A percentile compares a stretch with the other conserved stretches of the same genome.
phyloP scores from a whole-genome alignment of 2,797 vertebrate species.

The Adrianichthys oophorus region DNA sequence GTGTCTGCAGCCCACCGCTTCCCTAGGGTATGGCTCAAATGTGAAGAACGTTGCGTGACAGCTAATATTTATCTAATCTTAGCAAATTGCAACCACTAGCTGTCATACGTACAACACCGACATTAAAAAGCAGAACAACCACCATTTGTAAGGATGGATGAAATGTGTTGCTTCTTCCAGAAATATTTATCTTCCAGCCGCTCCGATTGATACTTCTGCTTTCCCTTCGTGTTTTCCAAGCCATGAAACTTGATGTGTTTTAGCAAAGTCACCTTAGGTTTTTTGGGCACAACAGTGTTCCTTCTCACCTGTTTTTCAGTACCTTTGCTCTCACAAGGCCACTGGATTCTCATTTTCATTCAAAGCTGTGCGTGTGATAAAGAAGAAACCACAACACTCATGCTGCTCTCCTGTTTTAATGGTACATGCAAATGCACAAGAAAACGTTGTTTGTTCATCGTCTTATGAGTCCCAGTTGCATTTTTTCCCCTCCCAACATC shows the following conservation, averaged over 20 bases:
- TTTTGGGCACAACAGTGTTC: conserved; percentile 46
- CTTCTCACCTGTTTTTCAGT: conserved; percentile 37
- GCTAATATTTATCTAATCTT: too few relatives aligned
- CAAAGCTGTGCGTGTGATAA: conserved; percentile 77
- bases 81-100: too few relatives aligned
- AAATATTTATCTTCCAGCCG: conserved; percentile 27
- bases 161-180: conserved; percentile 13
- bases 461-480: conserved; percentile 81
- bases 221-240: conserved; percentile 22
- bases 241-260: conserved; percentile 42
- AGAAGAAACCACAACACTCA: conserved; percentile 71
- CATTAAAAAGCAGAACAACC: conserved; percentile 9
- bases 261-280: conserved; percentile 52
- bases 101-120: too few relatives aligned
- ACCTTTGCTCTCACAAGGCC: conserved; percentile 50
- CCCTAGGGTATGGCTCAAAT: too few relatives aligned
- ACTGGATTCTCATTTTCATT: conserved; percentile 69
- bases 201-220: not conserved
- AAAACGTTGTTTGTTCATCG: conserved; percentile 64
- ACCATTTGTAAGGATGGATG: conserved; percentile 9
- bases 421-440: conserved; percentile 47
- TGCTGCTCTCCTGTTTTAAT: conserved; percentile 49
- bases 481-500: conserved; percentile 23
- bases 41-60: too few relatives aligned
- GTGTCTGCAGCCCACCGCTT: too few relatives aligned